A percentile compares a stretch with the other conserved stretches of the same genome.
Evolutionary conservation across 2,113 vertebrate genomes (phyloP).

Genomic region (Sander vitreus): DNA sequence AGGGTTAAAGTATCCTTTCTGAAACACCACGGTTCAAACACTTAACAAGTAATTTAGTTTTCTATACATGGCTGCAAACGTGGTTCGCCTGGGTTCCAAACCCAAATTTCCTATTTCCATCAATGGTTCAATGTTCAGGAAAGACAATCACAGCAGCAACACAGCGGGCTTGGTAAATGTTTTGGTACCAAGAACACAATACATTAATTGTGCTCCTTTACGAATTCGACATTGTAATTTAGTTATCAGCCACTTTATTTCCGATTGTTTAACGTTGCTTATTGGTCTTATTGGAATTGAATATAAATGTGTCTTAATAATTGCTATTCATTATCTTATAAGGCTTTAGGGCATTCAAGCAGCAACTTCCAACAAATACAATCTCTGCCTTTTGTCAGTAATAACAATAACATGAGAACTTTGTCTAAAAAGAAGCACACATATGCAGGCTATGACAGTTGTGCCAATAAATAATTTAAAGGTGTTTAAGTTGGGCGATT

Average conservation of each 20-base stretch:
- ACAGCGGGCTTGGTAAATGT: constrained; percentile 66
- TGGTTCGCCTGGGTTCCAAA: constrained; percentile 59
- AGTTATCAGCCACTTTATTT: constrained; percentile 32
- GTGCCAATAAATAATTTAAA: constrained; percentile 34
- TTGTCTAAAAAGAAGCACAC: constrained; percentile 58
- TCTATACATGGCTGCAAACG: constrained; percentile 82
- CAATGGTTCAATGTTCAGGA: constrained; percentile 65
- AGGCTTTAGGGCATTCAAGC: constrained; percentile 87
- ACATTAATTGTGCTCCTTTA: constrained; percentile 42
- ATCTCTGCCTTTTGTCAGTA: constrained; percentile 80
- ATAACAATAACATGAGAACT: constrained; percentile 64
- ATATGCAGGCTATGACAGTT: constrained; percentile 48
- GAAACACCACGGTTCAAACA: constrained; percentile 85
- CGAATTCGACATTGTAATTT: constrained; percentile 33
- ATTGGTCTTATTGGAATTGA: constrained; percentile 56
- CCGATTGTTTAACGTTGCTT: constrained; percentile 52
- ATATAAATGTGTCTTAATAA: constrained; percentile 65
- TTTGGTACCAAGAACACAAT: constrained; percentile 72
- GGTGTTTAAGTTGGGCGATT: constrained; percentile 29
- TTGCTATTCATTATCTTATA: constrained; percentile 77
- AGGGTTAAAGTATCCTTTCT: constrained; percentile 74
- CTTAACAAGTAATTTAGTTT: constrained; percentile 79
- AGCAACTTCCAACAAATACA: constrained; percentile 86
- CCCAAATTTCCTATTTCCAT: constrained; percentile 52
- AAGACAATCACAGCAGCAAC: constrained; percentile 76